Evolutionary conservation across 2,113 vertebrate species (phyloP), one percentile per base, ranked within the genome.

Genomic region (Plecturocebus donacophilus): DNA sequence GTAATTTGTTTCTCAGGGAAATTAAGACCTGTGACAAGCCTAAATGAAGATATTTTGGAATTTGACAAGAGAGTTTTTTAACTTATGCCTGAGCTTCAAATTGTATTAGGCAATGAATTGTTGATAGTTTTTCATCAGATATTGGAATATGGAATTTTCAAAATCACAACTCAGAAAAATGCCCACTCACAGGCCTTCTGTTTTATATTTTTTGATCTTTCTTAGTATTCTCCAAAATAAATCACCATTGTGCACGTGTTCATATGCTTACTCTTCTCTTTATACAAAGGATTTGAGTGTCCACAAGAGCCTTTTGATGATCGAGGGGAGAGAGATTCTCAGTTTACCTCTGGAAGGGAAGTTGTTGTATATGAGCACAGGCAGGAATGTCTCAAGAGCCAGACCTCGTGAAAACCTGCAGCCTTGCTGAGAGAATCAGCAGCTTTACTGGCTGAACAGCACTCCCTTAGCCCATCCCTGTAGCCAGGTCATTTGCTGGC

Each of bases 41-140:
- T 47, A 56, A 16, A 87, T 54, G 27, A 93, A 95, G 89, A 47
- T 64, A 70, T 64, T 88, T 90, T 64, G 38, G 73, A 88, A 90
- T 71, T 84, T 76, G 35, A 49, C 32, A 76, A 54, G 32, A 68
- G 32, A 83, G 52, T 54, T 85, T 91, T 95, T 79, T 10, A 54
- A 35, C 38, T 92, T 81, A 21, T 84, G n/a, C 8, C 49, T 84
- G 42, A 87, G 58, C 49, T 97, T 5, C 66, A 76, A 61, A 81
- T 45, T 91, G 38, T 76, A 64, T 80, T 92, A 77, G 52, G 14
- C 93, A 64, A 80, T 88, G 47, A 85, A 23, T 90, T 49, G n/a
- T 54, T 95, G 47, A n/a, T 70, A 17, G 70, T 94, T 96, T 77
- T 68, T 95, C n/a, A 79, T 45, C 52, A 89, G 73, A 52, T 92